Evolutionary conservation across 2,797 vertebrate species (phyloP).

Genomic region (Urocyon cinereoargenteus): DNA sequence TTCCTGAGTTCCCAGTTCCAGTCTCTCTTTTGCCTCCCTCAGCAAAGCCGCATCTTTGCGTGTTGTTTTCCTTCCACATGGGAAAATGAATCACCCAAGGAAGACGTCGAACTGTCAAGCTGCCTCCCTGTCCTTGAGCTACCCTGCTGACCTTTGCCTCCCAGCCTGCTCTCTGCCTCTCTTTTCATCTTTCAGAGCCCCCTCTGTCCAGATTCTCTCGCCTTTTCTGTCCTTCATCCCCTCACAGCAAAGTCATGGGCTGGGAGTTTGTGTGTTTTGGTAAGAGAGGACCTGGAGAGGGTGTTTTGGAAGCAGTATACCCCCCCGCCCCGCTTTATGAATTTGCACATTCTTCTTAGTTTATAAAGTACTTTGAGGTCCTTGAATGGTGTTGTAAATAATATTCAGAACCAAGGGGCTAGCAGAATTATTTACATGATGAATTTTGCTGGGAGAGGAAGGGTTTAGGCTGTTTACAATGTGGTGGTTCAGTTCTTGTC

Average conservation of each 20-base stretch:
- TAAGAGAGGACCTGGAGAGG: neutral
- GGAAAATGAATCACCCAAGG: neutral
- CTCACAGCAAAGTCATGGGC: neutral
- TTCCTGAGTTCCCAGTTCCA: neutral
- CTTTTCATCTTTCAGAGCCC: neutral
- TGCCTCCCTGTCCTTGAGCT: neutral
- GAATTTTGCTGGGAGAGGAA: conserved; percentile 1
- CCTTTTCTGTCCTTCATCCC: neutral
- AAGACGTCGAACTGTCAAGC: neutral
- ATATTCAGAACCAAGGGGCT: neutral
- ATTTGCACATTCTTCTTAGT: neutral
- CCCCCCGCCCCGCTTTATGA: neutral
- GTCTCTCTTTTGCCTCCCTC: neutral
- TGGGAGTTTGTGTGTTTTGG: neutral
- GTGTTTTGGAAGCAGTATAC: neutral
- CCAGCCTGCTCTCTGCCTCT: neutral
- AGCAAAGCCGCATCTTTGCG: neutral
- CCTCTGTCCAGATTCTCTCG: neutral
- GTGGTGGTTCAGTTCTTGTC: neutral
- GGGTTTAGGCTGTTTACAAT: neutral
- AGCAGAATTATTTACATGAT: conserved; percentile 38
- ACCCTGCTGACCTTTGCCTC: neutral
- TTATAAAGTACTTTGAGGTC: conserved; percentile 41
- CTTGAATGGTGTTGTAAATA: conserved; percentile 51
- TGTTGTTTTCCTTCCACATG: neutral